Base-by-base conservation (phyloP, 2,888 invertebrate genomes). In the Neoaliturus tenellus region DNA sequence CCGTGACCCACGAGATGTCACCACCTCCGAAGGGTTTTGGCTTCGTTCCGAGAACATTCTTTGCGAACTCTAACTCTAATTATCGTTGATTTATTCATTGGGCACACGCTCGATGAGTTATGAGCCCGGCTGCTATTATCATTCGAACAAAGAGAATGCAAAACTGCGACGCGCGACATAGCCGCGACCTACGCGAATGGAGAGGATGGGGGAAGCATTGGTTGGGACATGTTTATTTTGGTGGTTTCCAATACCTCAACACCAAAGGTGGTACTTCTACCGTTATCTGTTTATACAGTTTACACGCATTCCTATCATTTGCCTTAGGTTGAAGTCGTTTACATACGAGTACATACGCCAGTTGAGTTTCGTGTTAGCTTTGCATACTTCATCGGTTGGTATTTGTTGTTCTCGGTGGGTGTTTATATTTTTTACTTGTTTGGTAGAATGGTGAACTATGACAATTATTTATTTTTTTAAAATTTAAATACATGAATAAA, bases 71-170 rank as follows among this genome's bases (percentile, higher is more conserved):
- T 28, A 62, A 62, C 62, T 31, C 31, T 62, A 62, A 62, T 62
- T 62, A 62, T 62, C 62, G 28, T 14, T 62, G 62, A 62, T 62
- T 62, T 62, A 62, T 62, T 62, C 62, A 62, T 62, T 31, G 62
- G 31, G 62, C 62, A 62, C 62, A 28, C 55, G 55, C 62, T 62
- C 62, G 23, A 31, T 62, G 62, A 62, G 62, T 62, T 62, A 28
- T 62, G 62, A 28, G 62, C 28, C 31, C 28, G 5, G 62, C 62
- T 31, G 62, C 62, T 31, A 62, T 62, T 62, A 62, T 1, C 62
- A 62, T 62, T 14, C 14, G 62, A 62, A 62, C 62, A 62, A 62
- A 62, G 62, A 25, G 31, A 28, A 62, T 28, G 62, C 62, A 28
- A n/a, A 25, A 62, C 62, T 12, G 28, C 62, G 62, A 62, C 62